A percentile compares a stretch with the other conserved stretches of the same genome.
Conservation (phyloP, 2,113 vertebrate genomes). For the Cichladusa arquata region DNA sequence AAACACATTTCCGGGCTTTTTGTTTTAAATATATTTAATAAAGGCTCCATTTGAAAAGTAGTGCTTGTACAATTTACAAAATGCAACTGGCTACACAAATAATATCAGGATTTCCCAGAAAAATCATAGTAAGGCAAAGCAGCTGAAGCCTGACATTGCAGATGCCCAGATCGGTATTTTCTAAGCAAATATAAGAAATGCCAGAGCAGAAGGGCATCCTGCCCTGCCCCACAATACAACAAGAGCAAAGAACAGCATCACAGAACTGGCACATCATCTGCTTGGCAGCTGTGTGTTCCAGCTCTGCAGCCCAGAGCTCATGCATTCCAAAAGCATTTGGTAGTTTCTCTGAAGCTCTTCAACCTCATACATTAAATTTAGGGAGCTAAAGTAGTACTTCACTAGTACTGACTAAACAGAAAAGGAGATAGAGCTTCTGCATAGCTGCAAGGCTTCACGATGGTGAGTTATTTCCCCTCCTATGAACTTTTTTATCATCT, state of each 20-base stretch:
- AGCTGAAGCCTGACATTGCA: background rate
- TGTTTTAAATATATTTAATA: background rate
- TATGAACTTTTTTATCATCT: background rate
- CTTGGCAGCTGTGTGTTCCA: background rate
- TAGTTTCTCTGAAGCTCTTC: background rate
- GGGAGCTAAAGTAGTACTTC: background rate
- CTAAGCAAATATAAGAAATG: background rate
- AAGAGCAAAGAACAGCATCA: background rate
- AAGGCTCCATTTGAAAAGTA: conserved; percentile 5
- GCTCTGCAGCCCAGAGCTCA: background rate
- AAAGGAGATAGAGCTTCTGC: background rate
- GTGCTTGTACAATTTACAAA: background rate
- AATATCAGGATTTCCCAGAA: background rate
- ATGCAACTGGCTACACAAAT: background rate
- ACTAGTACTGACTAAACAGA: background rate
- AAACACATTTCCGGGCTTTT: background rate
- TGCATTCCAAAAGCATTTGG: background rate
- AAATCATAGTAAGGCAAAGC: conserved; percentile 11
- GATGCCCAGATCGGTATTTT: background rate
- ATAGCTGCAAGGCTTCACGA: background rate
- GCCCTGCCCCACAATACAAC: background rate
- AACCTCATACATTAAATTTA: background rate
- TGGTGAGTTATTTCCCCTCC: background rate
- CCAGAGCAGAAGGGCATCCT: background rate
- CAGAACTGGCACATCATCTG: background rate